phyloP scores from a whole-genome alignment of 1,140 invertebrate genomes.

The Coenobita brevimanus region DNA sequence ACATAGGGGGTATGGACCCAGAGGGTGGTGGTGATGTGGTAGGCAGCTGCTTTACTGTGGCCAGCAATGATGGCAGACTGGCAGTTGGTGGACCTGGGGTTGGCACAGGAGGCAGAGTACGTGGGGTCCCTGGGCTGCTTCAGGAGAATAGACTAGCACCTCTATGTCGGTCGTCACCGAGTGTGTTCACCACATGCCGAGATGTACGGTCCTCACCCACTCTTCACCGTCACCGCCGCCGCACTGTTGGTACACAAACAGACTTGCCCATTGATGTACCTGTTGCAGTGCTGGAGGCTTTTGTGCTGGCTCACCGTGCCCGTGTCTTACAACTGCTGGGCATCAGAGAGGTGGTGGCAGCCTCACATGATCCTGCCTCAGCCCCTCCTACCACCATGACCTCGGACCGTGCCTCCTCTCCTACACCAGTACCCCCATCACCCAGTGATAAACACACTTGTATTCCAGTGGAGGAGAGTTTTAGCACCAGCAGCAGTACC shows the following conservation, averaged over 20 bases:
- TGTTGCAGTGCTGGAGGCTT: constrained; percentile 68
- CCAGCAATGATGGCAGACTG: constrained; percentile 37
- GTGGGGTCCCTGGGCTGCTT: constrained; percentile 33
- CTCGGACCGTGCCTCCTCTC: not conserved
- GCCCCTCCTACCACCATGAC: not conserved
- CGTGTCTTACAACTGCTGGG: constrained; percentile 66
- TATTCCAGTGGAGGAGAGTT: not conserved
- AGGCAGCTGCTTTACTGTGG: constrained; percentile 39
- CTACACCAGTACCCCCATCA: not conserved
- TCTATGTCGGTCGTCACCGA: constrained; percentile 63
- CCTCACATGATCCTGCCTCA: not conserved
- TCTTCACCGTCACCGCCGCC: constrained; percentile 18
- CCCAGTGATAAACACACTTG: not conserved
- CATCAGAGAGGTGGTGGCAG: constrained; percentile 26
- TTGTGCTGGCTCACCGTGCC: constrained; percentile 64
- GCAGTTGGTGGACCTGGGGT: not conserved
- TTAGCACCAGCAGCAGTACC: constrained; percentile 21
- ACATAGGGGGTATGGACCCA: constrained; percentile 41
- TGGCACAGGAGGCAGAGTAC: not conserved
- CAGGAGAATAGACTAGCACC: constrained; percentile 49
- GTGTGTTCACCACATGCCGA: constrained; percentile 57
- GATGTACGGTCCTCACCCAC: constrained; percentile 17
- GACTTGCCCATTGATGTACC: constrained; percentile 68
- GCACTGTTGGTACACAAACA: constrained; percentile 62
- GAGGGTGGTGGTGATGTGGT: constrained; percentile 31